phyloP scores from a whole-genome alignment of 2,113 vertebrate species.

The Pachyramphus minor region DNA sequence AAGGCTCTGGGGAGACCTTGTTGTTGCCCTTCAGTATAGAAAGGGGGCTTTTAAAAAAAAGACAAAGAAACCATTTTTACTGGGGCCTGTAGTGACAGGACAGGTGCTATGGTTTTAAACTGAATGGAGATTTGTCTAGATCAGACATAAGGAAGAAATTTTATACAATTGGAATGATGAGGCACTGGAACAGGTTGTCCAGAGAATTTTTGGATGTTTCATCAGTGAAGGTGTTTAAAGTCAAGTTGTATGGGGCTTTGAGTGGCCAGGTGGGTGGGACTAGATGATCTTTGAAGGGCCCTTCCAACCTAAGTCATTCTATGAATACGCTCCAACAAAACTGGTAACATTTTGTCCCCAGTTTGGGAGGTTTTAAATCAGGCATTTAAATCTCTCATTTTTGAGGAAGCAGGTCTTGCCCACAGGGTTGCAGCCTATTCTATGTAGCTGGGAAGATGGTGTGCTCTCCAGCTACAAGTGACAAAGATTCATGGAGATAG shows the following conservation, averaged over 20 bases:
- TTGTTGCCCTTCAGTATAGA: not conserved
- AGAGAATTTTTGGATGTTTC: not conserved
- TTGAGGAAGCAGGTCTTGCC: not conserved
- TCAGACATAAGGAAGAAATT: not conserved
- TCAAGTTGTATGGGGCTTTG: not conserved
- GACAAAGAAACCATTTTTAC: not conserved
- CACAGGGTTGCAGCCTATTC: not conserved
- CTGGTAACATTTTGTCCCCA: not conserved
- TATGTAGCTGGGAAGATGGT: not conserved
- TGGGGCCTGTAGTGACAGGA: not conserved
- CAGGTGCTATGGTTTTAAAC: not conserved
- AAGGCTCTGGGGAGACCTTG: not conserved
- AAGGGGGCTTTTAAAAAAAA: not conserved
- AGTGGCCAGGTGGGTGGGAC: accelerated
- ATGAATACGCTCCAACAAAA: not conserved
- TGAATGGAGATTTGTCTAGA: not conserved
- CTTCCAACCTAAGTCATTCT: not conserved
- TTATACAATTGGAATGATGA: not conserved
- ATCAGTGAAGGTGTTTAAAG: not conserved
- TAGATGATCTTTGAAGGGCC: not conserved
- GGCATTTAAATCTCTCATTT: not conserved
- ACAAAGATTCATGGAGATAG: not conserved
- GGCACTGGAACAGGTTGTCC: not conserved
- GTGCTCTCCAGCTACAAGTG: not conserved
- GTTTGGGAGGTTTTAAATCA: not conserved